Percentiles rank a stretch among this genome's conserved stretches.
Conservation (phyloP, 2,888 invertebrate species). For the Horisme vitalbata region DNA sequence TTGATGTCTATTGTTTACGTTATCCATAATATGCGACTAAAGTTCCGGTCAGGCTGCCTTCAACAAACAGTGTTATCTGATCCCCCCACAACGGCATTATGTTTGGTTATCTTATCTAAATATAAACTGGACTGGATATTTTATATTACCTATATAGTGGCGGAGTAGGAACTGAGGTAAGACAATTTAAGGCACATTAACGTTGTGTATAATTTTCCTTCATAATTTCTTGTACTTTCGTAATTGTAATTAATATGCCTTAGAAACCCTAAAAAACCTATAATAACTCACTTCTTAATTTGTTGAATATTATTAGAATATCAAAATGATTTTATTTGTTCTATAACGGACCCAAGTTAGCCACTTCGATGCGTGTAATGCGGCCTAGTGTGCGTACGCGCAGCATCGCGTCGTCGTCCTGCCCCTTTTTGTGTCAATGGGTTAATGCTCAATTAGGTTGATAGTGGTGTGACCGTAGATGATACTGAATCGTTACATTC, state of each 20-base stretch:
- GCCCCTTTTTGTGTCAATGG: conserved; percentile 52
- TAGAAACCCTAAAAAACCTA: too few species aligned
- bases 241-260: too few species aligned
- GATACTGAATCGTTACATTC: neutral
- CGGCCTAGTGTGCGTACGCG: neutral
- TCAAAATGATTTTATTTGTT: too few species aligned
- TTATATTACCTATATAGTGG: too few species aligned
- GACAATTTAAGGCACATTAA: too few species aligned
- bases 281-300: too few species aligned
- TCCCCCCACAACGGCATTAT: conserved; percentile 9
- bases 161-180: too few species aligned
- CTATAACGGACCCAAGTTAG: too few species aligned
- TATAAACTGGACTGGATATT: neutral
- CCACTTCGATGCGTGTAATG: too few species aligned
- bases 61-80: conserved; percentile 23
- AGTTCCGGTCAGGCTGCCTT: conserved; percentile 23
- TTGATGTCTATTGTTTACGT: conserved; percentile 16
- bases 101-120: conserved; percentile 10
- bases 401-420: conserved; percentile 29
- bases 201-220: too few species aligned
- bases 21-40: conserved; percentile 15
- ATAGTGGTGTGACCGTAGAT: conserved; percentile 32
- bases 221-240: too few species aligned
- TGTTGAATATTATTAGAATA: too few species aligned
- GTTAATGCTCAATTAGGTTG: conserved; percentile 56